Evolutionary conservation across 30 jellyfish, hydroid and myxozoan species (phyloP).

Genomic region (Nemopilema nomurai): DNA sequence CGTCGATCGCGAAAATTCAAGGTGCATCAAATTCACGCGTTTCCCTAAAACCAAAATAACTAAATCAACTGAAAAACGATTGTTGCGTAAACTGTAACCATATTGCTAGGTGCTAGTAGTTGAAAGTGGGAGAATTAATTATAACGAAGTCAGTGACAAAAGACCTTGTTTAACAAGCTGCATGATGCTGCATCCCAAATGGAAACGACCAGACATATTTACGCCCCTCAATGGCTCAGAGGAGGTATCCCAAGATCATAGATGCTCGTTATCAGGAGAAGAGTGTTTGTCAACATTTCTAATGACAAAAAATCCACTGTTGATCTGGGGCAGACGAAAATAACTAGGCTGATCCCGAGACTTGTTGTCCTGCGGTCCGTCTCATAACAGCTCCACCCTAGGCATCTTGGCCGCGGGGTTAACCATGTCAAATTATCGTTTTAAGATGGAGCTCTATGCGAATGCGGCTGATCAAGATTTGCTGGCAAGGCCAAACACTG

Average conservation of each 20-base stretch:
- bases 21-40: too few relatives aligned
- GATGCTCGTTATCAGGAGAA: slow-evolving; percentile 13
- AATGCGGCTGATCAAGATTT: neutral
- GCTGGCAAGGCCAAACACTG: neutral
- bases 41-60: too few relatives aligned
- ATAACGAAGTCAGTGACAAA: too few relatives aligned
- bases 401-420: slow-evolving; percentile 23
- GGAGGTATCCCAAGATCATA: neutral
- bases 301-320: slow-evolving; percentile 1
- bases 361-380: slow-evolving; percentile 5
- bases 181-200: too few relatives aligned
- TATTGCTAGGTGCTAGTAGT: too few relatives aligned
- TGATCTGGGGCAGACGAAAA: slow-evolving; percentile 24
- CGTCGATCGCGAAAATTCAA: too few relatives aligned
- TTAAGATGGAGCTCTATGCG: neutral
- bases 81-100: too few relatives aligned
- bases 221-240: neutral
- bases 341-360: neutral
- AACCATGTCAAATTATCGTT: slow-evolving; percentile 1
- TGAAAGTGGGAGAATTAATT: too few relatives aligned
- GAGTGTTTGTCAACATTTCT: slow-evolving; percentile 37
- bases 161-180: too few relatives aligned
- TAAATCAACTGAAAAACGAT: too few relatives aligned
- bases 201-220: too few relatives aligned
- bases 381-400: slow-evolving; percentile 49